phyloP scores from a whole-genome alignment of 2,113 vertebrate genomes.

The Lepus americanus region DNA sequence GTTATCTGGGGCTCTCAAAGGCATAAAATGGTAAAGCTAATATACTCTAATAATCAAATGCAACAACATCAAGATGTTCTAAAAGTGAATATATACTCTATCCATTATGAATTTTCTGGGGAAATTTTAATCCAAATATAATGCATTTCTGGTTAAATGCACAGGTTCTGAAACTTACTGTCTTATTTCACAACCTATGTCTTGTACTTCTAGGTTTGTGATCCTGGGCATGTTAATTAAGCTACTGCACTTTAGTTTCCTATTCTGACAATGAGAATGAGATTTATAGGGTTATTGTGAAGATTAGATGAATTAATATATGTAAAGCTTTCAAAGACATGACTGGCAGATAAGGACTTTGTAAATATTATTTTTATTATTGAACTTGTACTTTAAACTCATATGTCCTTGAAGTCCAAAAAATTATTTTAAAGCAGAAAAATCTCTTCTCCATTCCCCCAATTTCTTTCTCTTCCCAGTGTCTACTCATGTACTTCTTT shows the following conservation, averaged over 20 bases:
- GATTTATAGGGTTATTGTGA: background rate
- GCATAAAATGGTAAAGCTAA: constrained; percentile 12
- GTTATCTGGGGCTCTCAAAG: background rate
- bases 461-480: background rate
- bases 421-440: background rate
- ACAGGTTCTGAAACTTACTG: background rate
- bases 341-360: background rate
- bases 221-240: background rate
- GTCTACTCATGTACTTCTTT: background rate
- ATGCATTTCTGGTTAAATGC: background rate
- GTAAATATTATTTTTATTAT: constrained; percentile 11
- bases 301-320: constrained; percentile 10
- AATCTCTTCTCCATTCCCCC: background rate
- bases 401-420: background rate
- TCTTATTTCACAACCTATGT: background rate
- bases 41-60: background rate
- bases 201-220: background rate
- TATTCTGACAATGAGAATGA: constrained; percentile 1
- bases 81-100: background rate
- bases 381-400: background rate
- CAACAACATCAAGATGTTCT: background rate
- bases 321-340: background rate
- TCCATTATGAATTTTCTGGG: background rate
- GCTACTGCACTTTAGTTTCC: background rate
- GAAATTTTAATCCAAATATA: constrained; percentile 29